Evolutionary conservation across 1,140 invertebrate genomes (phyloP), one percentile per base, ranked within the genome.

Genomic region (Zaprionus taronus): DNA sequence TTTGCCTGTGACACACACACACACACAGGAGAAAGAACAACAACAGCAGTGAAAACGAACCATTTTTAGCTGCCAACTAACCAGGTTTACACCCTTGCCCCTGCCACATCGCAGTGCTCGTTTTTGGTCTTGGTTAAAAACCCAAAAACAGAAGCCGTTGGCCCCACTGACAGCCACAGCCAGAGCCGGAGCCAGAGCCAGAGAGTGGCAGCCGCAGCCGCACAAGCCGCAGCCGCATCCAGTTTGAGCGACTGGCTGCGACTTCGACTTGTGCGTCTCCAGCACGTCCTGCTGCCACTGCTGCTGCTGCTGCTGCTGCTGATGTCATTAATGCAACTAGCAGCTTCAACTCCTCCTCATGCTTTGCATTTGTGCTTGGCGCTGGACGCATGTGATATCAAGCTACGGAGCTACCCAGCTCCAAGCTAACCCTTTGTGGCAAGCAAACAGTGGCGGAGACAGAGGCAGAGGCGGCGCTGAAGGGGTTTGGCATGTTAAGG

Each of bases 291-390:
- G 11, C 36, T 67, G 38, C 74, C 2, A n/a, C 73, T 77, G 57
- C 61, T 34, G 28, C 24, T 56, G 41, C 4, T 56, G 41, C 4
- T 70, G 34, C 64, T 36, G 12, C 44, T 71, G 47, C 74, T 60
- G 81, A 70, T 83, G 85, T 91, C 90, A 91, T 91, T 91, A 91
- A 91, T 90, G 90, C 84, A 81, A 79, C 85, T 84, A 70, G 56
- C 70, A 56, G 24, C 74, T 65, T 62, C 55, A 7, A 15, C n/a
- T 44, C 60, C 70, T 71, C 31, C 38, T 53, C 77, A 34, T 79
- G 75, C 79, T 87, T 76, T 76, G 83, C 83, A 85, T 70, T 72
- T 82, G 44, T 68, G 51, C 75, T 70, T 62, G 60, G 71, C 64
- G 44, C 74, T 80, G 77, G 72, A 55, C 69, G 63, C 79, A 81